These are phyloP conservation scores for Heliconius aoede DNA, from an alignment of 2,888 invertebrate genomes.

Conservation along the genomic window DNA sequence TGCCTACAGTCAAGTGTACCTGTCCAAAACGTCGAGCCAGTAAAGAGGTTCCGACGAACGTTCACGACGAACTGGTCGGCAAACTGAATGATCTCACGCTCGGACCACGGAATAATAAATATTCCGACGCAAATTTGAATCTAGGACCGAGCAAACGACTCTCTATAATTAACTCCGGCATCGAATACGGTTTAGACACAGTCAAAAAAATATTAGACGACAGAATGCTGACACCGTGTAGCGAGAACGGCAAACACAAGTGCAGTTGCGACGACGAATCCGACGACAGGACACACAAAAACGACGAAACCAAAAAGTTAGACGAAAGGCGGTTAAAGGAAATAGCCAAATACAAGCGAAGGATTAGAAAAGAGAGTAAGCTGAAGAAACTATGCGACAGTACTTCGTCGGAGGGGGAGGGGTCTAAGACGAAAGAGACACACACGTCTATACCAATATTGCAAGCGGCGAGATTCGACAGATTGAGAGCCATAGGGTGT, in stretches of 20 bases:
- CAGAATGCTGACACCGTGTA: slow-evolving; percentile 88
- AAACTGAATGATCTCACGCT: slow-evolving; percentile 78
- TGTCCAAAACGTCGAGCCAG: slow-evolving; percentile 71
- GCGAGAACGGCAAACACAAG: slow-evolving; percentile 89
- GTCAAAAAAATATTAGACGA: slow-evolving; percentile 84
- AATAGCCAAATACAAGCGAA: slow-evolving; percentile 77
- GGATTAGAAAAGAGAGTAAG: slow-evolving; percentile 75
- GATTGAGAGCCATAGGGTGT: slow-evolving; percentile 76
- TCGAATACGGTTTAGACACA: slow-evolving; percentile 54
- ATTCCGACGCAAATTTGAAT: slow-evolving; percentile 53
- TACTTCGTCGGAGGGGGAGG: slow-evolving; percentile 75
- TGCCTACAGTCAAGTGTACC: slow-evolving; percentile 84
- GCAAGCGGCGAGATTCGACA: slow-evolving; percentile 78
- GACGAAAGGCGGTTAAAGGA: slow-evolving; percentile 75
- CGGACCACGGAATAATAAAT: slow-evolving; percentile 61
- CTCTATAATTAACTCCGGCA: slow-evolving; percentile 57
- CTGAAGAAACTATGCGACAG: slow-evolving; percentile 73
- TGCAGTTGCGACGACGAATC: slow-evolving; percentile 90
- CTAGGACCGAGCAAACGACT: slow-evolving; percentile 59
- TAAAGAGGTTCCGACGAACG: slow-evolving; percentile 60
- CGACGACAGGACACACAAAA: slow-evolving; percentile 67
- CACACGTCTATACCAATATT: slow-evolving; percentile 79
- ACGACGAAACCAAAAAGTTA: slow-evolving; percentile 63
- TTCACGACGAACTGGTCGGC: slow-evolving; percentile 70
- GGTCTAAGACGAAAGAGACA: slow-evolving; percentile 61